Evolutionary conservation across 2,113 vertebrate genomes (phyloP).

Genomic region (Labrus mixtus): DNA sequence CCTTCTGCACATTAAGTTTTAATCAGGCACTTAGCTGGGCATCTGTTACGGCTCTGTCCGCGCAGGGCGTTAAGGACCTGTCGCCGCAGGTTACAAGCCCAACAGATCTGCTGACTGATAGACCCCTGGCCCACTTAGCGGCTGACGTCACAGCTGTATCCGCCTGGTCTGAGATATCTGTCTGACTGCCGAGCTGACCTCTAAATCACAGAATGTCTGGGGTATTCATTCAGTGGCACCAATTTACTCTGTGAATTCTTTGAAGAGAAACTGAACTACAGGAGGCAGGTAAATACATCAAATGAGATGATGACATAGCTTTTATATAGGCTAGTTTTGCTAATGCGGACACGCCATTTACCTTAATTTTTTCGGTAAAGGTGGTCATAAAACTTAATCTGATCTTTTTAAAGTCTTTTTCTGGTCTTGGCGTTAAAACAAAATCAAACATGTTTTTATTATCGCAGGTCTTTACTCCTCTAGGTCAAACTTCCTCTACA

Average conservation of each 20-base stretch:
- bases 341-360: too few relatives aligned
- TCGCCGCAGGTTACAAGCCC: constrained; percentile 77
- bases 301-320: too few relatives aligned
- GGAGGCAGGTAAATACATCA: not conserved
- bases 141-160: constrained; percentile 56
- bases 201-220: constrained; percentile 26
- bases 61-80: constrained; percentile 75
- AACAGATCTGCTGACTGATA: constrained; percentile 74
- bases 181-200: constrained; percentile 27
- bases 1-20: constrained; percentile 83
- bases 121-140: constrained; percentile 76
- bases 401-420: too few relatives aligned
- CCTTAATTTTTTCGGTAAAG: too few relatives aligned
- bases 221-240: constrained; percentile 10
- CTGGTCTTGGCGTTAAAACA: too few relatives aligned
- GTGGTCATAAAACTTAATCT: too few relatives aligned
- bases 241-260: too few relatives aligned
- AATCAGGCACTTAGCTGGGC: constrained; percentile 86
- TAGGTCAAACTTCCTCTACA: too few relatives aligned
- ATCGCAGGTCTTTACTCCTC: too few relatives aligned
- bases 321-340: too few relatives aligned
- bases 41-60: constrained; percentile 83
- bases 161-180: constrained; percentile 30
- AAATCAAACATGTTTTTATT: too few relatives aligned
- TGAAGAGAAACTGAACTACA: not conserved